Base-by-base conservation (phyloP, 2,113 vertebrate genomes). In the Phocoena sinus region DNA sequence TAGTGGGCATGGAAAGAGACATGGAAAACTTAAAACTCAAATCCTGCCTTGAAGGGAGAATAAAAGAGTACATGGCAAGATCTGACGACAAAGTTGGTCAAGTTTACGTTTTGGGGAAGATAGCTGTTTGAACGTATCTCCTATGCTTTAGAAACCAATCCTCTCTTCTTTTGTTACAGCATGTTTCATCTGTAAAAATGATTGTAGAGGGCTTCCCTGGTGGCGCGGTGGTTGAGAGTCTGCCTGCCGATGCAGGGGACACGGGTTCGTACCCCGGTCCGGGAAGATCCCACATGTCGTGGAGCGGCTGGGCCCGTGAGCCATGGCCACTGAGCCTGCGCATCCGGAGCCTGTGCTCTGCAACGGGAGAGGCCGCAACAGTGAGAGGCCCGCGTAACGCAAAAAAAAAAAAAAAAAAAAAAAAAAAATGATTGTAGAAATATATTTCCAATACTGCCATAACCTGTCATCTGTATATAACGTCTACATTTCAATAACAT, bases 161-260 rank as follows among this genome's bases (percentile, higher is more conserved):
- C 13, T 91, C 68, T 86, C 77, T 36, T 77, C 60, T 85, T 79
- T 89, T n/a, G 50, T 80, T 80, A 87, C 53, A 58, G n/a, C 28
- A n/a, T 70, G 96, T 88, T 71, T 94, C 65, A 71, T 79, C 50
- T 95, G 20, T 93, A 88, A 95, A 83, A 94, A 67, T 33, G 38
- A 63, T 71, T 87, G 8, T 14, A 50, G 60, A 94, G 44, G 44
- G 44, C 44, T 47, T 47, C 44, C 9, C 44, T 47, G 44, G 44
- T 47, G 44, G 44, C 8, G 44, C 9, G 2, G 44, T 11, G 44
- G 44, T 47, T 47, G 44, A 47, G 44, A 47, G 44, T 47, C 44
- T 0, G 44, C 44, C 44, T 47, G 44, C 9, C 44, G 2, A 47
- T 47, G 44, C 44, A 47, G 44, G 44, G 0, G 44, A 47, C 44